Percentiles rank a stretch among this genome's conserved stretches.
Evolutionary conservation across 2,797 vertebrate species (phyloP).

Genomic region (Sphenodon punctatus): DNA sequence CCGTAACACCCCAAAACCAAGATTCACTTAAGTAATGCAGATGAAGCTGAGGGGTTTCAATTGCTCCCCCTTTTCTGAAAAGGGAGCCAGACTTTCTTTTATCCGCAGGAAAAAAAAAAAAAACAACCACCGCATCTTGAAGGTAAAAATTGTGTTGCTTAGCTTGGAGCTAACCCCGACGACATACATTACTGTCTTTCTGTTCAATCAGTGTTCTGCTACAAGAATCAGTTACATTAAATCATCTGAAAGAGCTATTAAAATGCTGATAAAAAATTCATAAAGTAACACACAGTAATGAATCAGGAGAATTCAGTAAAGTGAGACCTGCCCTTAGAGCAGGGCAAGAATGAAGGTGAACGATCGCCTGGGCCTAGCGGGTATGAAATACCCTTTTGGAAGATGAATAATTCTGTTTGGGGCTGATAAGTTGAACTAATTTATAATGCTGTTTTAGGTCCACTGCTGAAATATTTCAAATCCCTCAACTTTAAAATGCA

Average conservation of each 20-base stretch:
- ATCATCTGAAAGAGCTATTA: conserved; percentile 88
- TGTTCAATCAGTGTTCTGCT: conserved; percentile 85
- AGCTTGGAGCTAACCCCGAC: conserved; percentile 80
- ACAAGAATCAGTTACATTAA: conserved; percentile 85
- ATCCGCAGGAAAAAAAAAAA: too few relatives aligned
- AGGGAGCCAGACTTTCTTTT: neutral
- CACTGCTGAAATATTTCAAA: conserved; percentile 88
- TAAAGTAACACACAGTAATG: conserved; percentile 88
- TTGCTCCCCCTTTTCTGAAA: neutral
- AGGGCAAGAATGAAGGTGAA: conserved; percentile 87
- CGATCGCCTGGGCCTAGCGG: conserved; percentile 87
- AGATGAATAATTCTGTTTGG: conserved; percentile 92
- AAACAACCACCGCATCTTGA: conserved; percentile 56
- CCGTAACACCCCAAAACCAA: neutral
- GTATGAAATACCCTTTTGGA: conserved; percentile 90
- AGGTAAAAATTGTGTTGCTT: conserved; percentile 74
- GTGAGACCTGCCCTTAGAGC: conserved; percentile 84
- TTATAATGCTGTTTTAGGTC: conserved; percentile 92
- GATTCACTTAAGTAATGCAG: neutral
- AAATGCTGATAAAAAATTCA: conserved; percentile 91
- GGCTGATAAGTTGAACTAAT: conserved; percentile 90
- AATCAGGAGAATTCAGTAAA: conserved; percentile 88
- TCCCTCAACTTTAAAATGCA: conserved; percentile 87
- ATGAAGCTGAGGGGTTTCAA: neutral
- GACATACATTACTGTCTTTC: conserved; percentile 84